phyloP scores from a whole-genome alignment of 2,888 invertebrate genomes.

The Dioctria rufipes region DNA sequence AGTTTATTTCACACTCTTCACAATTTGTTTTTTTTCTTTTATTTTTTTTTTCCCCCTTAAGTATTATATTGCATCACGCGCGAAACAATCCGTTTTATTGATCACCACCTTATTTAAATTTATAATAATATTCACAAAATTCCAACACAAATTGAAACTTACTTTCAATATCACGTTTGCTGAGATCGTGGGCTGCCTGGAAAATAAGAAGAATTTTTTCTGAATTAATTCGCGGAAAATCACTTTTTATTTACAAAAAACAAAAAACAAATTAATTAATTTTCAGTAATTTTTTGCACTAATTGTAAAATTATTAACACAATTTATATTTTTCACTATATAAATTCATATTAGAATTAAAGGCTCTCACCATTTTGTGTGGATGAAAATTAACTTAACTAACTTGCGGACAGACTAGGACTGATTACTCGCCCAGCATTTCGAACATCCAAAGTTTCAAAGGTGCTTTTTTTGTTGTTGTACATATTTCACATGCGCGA shows the following conservation, averaged over 20 bases:
- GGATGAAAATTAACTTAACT: conserved; percentile 72
- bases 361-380: conserved; percentile 77
- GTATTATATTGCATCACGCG: too few species aligned
- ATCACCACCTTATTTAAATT: background rate
- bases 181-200: conserved; percentile 83
- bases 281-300: conserved; percentile 5
- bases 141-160: conserved; percentile 73
- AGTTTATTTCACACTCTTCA: conserved; percentile 15
- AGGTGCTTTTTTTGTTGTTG: background rate
- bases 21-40: background rate
- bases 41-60: background rate
- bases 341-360: conserved; percentile 41
- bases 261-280: too few species aligned
- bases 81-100: background rate
- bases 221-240: conserved; percentile 55
- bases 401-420: conserved; percentile 73
- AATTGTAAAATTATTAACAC: background rate
- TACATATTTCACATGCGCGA: conserved; percentile 13
- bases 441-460: conserved; percentile 25
- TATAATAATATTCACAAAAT: background rate
- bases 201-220: conserved; percentile 69
- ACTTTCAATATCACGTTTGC: conserved; percentile 91
- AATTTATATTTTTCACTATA: conserved; percentile 61
- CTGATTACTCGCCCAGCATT: conserved; percentile 66
- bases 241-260: background rate